Conservation (phyloP, 2,113 vertebrate genomes). For the Boulengeromyrus knoepffleri region DNA sequence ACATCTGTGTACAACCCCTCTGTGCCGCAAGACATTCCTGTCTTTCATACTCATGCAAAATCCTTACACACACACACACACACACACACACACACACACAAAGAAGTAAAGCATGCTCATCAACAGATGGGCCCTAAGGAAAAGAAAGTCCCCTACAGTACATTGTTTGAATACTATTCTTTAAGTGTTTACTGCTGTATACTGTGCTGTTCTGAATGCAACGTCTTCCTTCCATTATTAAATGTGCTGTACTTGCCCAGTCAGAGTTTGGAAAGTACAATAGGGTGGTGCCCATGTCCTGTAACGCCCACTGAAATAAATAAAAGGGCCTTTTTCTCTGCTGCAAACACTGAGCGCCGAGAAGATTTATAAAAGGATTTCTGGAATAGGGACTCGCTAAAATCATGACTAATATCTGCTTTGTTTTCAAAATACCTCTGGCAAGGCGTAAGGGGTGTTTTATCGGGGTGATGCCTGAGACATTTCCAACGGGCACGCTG, state of each 20-base stretch:
- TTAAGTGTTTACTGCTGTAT: not conserved
- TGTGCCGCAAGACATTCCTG: not conserved
- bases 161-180: slow-evolving; percentile 17
- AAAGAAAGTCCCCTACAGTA: not conserved
- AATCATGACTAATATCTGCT: slow-evolving; percentile 7
- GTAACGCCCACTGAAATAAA: not conserved
- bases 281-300: not conserved
- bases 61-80: slow-evolving; percentile 10
- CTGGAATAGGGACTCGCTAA: not conserved
- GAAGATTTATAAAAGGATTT: slow-evolving; percentile 3
- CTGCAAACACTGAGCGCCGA: not conserved
- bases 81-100: not conserved
- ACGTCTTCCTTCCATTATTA: slow-evolving; percentile 27
- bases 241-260: not conserved
- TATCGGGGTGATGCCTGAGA: not conserved
- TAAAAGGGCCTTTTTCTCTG: not conserved
- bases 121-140: not conserved
- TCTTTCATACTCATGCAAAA: not conserved
- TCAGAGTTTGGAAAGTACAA: slow-evolving; percentile 8
- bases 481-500: not conserved
- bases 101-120: slow-evolving; percentile 6
- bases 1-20: not conserved
- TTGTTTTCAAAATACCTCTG: slow-evolving; percentile 1
- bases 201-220: not conserved
- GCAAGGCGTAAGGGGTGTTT: not conserved